phyloP scores from a whole-genome alignment of 2,888 invertebrate genomes.

The Gibbula magus region DNA sequence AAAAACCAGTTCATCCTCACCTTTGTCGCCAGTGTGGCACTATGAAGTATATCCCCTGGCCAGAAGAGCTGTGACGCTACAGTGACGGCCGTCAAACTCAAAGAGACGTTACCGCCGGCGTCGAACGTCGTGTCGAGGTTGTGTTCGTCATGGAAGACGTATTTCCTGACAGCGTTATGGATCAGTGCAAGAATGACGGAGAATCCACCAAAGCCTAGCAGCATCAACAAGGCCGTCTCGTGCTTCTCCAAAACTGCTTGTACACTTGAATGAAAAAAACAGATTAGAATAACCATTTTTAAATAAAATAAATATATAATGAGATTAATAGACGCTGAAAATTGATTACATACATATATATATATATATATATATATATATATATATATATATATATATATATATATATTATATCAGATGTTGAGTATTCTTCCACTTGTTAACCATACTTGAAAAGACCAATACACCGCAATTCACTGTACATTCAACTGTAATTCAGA shows the following conservation, averaged over 20 bases:
- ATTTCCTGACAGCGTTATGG: slow-evolving; percentile 65
- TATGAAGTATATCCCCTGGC: slow-evolving; percentile 70
- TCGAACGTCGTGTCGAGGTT: slow-evolving; percentile 70
- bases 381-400: no score
- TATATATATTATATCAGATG: no score
- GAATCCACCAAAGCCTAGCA: slow-evolving; percentile 68
- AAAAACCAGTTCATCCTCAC: slow-evolving; percentile 38
- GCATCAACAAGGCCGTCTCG: slow-evolving; percentile 66
- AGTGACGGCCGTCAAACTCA: slow-evolving; percentile 67
- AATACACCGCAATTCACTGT: no score
- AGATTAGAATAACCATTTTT: no score
- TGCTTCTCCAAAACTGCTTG: slow-evolving; percentile 61
- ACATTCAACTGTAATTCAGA: no score
- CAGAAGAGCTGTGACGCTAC: slow-evolving; percentile 69
- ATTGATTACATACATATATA: no score
- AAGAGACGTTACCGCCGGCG: slow-evolving; percentile 68
- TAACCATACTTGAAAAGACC: no score
- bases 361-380: no score
- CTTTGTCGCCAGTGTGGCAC: slow-evolving; percentile 68
- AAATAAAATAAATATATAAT: no score
- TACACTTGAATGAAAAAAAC: slow-evolving; percentile 47
- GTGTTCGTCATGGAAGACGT: slow-evolving; percentile 68
- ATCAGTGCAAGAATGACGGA: slow-evolving; percentile 66
- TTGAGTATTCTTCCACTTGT: no score
- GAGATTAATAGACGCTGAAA: no score